Conservation (phyloP, 2,888 invertebrate genomes). For the Lithosia quadra region DNA sequence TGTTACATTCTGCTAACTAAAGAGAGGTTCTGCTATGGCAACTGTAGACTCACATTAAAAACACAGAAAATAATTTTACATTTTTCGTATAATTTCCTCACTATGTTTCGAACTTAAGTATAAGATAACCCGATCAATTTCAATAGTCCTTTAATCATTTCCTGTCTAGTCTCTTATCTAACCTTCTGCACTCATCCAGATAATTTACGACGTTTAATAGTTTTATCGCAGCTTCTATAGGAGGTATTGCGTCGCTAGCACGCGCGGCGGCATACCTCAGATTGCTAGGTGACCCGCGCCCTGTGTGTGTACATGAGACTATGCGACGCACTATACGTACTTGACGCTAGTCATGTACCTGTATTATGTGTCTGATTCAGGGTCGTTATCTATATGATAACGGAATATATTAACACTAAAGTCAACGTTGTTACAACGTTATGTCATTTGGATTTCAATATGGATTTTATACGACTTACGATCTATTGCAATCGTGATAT, state of each 20-base stretch:
- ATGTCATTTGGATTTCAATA: no score
- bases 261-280: constrained; percentile 51
- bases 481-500: no score
- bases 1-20: no score
- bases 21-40: no score
- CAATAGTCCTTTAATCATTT: constrained; percentile 1
- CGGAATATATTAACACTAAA: no score
- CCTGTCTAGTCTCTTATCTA: constrained; percentile 3
- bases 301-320: constrained; percentile 33
- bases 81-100: no score
- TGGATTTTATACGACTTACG: no score
- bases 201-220: constrained; percentile 18
- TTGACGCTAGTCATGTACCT: neutral
- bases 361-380: neutral
- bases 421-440: no score
- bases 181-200: neutral
- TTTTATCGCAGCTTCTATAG: constrained; percentile 9
- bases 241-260: constrained; percentile 25
- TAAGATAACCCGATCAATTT: neutral
- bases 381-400: no score
- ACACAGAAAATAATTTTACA: neutral
- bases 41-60: no score
- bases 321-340: constrained; percentile 21
- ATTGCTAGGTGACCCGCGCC: constrained; percentile 46
- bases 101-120: neutral